Conservation (phyloP, 2,797 vertebrate species). For the Xiphophorus birchmanni region DNA sequence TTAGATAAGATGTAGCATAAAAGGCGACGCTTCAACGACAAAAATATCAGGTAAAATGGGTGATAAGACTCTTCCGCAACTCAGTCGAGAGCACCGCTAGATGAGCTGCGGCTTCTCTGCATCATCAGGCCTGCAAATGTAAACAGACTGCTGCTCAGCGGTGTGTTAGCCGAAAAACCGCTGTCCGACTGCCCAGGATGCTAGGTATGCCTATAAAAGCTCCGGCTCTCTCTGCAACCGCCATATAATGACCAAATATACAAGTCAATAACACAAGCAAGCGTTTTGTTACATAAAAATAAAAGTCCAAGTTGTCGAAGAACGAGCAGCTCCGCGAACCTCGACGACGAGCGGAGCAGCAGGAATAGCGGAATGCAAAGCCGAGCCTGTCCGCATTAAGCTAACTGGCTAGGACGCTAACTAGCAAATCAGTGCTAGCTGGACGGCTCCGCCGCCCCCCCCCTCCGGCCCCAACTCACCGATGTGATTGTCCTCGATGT, state of each 20-base stretch:
- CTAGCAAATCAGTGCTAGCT: slow-evolving; percentile 54
- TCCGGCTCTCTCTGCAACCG: slow-evolving; percentile 36
- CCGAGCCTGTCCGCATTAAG: slow-evolving; percentile 33
- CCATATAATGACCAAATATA: neutral
- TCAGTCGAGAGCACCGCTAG: neutral
- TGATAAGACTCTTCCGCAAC: slow-evolving; percentile 7
- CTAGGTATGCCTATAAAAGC: slow-evolving; percentile 67
- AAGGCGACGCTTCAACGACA: slow-evolving; percentile 3
- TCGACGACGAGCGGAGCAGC: slow-evolving; percentile 36
- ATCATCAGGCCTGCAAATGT: slow-evolving; percentile 61
- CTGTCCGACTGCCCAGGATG: slow-evolving; percentile 67
- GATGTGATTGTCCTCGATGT: slow-evolving; percentile 99
- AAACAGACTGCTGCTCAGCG: slow-evolving; percentile 38
- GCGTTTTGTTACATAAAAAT: neutral
- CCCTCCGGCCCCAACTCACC: slow-evolving; percentile 84
- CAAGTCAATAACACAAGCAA: neutral
- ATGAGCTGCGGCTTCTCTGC: slow-evolving; percentile 27
- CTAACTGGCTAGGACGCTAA: slow-evolving; percentile 54
- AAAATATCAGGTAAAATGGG: slow-evolving; percentile 30
- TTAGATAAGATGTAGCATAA: neutral
- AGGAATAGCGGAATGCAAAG: slow-evolving; percentile 67
- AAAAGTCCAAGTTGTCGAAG: neutral
- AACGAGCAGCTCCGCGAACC: slow-evolving; percentile 5
- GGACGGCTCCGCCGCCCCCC: slow-evolving; percentile 60
- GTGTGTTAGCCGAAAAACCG: slow-evolving; percentile 56